Percentiles rank a stretch among this genome's conserved stretches.
Evolutionary conservation across 2,113 vertebrate genomes (phyloP).

Genomic region (Daboia siamensis): DNA sequence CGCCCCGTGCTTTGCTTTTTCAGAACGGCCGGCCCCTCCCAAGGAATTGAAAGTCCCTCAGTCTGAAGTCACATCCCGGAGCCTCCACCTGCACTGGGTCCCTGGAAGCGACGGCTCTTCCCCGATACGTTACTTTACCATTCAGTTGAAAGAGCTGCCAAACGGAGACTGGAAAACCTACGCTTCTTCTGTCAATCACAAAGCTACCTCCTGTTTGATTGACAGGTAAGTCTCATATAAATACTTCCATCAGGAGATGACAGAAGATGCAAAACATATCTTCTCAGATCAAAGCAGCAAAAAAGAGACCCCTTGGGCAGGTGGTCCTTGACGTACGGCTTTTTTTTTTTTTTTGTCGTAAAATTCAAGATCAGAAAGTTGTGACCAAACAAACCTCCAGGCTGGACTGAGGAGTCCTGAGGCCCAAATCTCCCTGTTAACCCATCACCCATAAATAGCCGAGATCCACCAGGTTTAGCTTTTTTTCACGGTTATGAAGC

Average conservation of each 20-base stretch:
- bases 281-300: not conserved
- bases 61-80: conserved; percentile 78
- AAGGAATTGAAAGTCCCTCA: conserved; percentile 80
- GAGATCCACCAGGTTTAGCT: not conserved
- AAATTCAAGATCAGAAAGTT: not conserved
- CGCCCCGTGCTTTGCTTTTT: conserved; percentile 10
- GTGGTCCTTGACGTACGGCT: too few relatives aligned
- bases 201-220: conserved; percentile 74
- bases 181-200: conserved; percentile 82
- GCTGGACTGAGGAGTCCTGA: not conserved
- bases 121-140: conserved; percentile 86
- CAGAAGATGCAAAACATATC: accelerated
- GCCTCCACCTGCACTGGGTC: conserved; percentile 81
- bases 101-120: conserved; percentile 85
- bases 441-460: not conserved
- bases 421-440: not conserved
- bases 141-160: conserved; percentile 86
- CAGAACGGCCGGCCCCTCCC: conserved; percentile 90
- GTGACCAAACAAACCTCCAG: not conserved
- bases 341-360: too few relatives aligned
- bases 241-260: not conserved
- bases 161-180: conserved; percentile 79
- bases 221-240: conserved; percentile 73
- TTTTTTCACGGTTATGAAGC: not conserved
- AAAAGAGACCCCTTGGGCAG: not conserved